Evolutionary conservation across 2,113 vertebrate species (phyloP).

Genomic region (Terrapene triunguis): DNA sequence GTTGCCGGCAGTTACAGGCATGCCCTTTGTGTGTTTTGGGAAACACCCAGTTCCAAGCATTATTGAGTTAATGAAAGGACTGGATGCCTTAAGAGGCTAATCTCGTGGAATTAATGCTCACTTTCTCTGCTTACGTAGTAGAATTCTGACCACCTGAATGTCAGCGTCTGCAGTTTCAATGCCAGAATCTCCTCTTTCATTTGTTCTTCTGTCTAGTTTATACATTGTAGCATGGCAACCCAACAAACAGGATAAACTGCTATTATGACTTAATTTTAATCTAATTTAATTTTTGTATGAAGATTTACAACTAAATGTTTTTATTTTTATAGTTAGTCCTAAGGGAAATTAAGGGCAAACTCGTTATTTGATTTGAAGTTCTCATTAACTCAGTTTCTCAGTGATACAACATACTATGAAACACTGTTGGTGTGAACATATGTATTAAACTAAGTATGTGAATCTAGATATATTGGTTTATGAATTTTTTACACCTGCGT

Average conservation of each 20-base stretch:
- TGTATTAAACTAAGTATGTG: background rate
- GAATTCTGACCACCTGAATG: background rate
- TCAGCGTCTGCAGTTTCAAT: background rate
- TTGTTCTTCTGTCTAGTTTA: background rate
- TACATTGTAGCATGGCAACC: background rate
- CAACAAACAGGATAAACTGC: background rate
- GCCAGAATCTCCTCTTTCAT: background rate
- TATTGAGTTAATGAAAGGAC: background rate
- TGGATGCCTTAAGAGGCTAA: rapidly evolving
- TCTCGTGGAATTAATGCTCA: background rate
- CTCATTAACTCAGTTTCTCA: background rate
- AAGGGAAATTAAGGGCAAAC: too few species aligned
- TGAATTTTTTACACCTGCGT: background rate
- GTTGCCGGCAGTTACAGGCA: rapidly evolving
- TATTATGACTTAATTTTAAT: conserved; percentile 5
- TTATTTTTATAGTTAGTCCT: background rate
- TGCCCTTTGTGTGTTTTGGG: background rate
- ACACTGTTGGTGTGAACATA: too few species aligned
- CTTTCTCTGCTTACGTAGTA: background rate
- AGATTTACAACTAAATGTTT: background rate
- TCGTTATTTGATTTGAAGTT: background rate
- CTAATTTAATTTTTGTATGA: background rate
- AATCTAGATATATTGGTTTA: background rate
- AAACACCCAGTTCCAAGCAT: rapidly evolving
- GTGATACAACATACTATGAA: background rate